Evolutionary conservation across 2,888 invertebrate species (phyloP).

Genomic region (Ariolimax columbianus): DNA sequence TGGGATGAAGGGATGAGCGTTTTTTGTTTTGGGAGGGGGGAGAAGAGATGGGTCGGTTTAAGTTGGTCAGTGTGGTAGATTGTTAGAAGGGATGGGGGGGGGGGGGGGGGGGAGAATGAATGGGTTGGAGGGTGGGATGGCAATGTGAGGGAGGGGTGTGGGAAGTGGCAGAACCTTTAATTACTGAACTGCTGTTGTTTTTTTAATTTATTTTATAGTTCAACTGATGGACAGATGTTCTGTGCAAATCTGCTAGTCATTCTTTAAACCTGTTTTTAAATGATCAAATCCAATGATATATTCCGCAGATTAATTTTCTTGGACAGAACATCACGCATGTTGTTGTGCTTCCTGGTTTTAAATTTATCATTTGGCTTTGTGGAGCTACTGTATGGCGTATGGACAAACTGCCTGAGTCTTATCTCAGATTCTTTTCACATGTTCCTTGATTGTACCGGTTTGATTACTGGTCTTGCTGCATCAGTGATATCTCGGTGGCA

Average conservation of each 20-base stretch:
- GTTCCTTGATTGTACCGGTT: constrained; percentile 98
- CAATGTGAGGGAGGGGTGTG: too few species aligned
- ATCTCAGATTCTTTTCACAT: constrained; percentile 99
- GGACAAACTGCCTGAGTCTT: constrained; percentile 85
- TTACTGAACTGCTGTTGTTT: too few species aligned
- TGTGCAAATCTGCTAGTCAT: too few species aligned
- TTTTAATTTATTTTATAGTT: too few species aligned
- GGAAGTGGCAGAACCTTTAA: too few species aligned
- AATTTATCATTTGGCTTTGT: constrained; percentile 98
- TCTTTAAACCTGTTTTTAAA: not conserved
- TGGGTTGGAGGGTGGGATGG: too few species aligned
- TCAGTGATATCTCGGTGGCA: constrained; percentile 97
- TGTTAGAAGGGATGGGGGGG: too few species aligned
- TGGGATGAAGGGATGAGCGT: too few species aligned
- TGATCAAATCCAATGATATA: not conserved
- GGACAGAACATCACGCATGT: constrained; percentile 94
- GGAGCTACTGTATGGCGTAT: constrained; percentile 91
- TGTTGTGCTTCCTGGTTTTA: constrained; percentile 93
- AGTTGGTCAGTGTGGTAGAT: not conserved
- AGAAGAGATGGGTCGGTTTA: too few species aligned
- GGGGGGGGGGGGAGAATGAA: too few species aligned
- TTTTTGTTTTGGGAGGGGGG: too few species aligned
- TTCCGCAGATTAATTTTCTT: constrained; percentile 89
- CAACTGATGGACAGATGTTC: too few species aligned
- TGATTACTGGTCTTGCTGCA: constrained; percentile 94